These are phyloP conservation scores for Poeciliopsis infans DNA, from an alignment of 2,797 vertebrate genomes.

Conservation along the genomic window DNA sequence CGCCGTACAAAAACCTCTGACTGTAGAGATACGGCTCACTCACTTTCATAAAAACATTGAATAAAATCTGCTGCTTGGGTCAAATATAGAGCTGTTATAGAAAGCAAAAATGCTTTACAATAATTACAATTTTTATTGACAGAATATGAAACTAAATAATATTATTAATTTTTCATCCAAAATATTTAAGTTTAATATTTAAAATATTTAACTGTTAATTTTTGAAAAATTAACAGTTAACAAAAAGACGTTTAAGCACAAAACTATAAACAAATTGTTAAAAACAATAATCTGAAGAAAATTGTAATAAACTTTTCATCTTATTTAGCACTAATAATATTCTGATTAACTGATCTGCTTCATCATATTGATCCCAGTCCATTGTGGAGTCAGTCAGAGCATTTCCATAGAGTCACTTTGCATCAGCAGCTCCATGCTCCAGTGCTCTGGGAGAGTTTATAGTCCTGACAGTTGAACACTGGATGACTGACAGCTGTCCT, in stretches of 20 bases:
- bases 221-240: neutral
- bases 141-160: too few relatives aligned
- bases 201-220: too few relatives aligned
- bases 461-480: neutral
- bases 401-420: neutral
- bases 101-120: too few relatives aligned
- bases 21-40: conserved; percentile 10
- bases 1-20: conserved; percentile 23
- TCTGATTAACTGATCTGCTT: neutral
- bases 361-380: neutral
- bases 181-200: too few relatives aligned
- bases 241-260: fast-evolving
- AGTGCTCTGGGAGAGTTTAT: neutral
- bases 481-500: neutral
- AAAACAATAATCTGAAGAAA: neutral
- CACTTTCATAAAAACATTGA: neutral
- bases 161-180: too few relatives aligned
- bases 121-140: too few relatives aligned
- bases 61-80: neutral
- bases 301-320: neutral
- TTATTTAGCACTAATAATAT: too few relatives aligned
- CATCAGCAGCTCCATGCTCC: neutral
- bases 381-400: neutral
- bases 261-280: neutral
- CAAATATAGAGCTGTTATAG: too few relatives aligned